Conservation (phyloP, 1,140 invertebrate genomes). For the Campoletis sonorensis region DNA sequence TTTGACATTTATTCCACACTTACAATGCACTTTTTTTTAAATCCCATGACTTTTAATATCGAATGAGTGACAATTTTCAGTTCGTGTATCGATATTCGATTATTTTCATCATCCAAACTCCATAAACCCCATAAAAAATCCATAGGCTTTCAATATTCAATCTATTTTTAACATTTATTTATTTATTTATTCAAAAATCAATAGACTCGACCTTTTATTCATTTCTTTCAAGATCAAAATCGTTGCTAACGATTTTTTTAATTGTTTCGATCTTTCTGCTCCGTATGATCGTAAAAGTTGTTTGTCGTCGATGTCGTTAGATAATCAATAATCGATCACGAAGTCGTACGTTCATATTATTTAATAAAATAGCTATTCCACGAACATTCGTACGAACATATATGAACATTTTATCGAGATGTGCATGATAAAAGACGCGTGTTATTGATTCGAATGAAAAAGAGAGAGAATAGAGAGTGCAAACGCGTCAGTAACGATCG, state of each 20-base stretch:
- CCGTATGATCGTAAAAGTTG: neutral
- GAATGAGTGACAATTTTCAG: too few species aligned
- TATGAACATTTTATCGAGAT: neutral
- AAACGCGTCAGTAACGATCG: slow-evolving; percentile 18
- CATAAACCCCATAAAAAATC: too few species aligned
- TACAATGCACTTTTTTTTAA: slow-evolving; percentile 27
- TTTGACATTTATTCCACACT: slow-evolving; percentile 20
- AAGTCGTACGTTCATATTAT: neutral
- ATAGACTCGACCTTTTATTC: too few species aligned
- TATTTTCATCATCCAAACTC: too few species aligned
- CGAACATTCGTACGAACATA: slow-evolving; percentile 17
- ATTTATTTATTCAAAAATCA: too few species aligned
- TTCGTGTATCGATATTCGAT: too few species aligned
- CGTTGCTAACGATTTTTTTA: too few species aligned
- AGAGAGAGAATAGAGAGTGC: slow-evolving; percentile 15
- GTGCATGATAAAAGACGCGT: slow-evolving; percentile 13
- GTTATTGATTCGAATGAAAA: slow-evolving; percentile 21
- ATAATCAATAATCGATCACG: neutral
- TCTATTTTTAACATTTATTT: too few species aligned
- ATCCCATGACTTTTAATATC: neutral
- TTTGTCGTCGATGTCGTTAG: neutral
- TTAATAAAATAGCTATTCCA: slow-evolving; percentile 14
- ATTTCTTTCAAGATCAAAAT: too few species aligned
- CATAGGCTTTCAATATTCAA: too few species aligned
- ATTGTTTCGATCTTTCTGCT: neutral